A percentile compares a stretch with the other conserved stretches of the same genome.
Conservation (phyloP, 2,888 invertebrate species). For the Zonitis immaculata region DNA sequence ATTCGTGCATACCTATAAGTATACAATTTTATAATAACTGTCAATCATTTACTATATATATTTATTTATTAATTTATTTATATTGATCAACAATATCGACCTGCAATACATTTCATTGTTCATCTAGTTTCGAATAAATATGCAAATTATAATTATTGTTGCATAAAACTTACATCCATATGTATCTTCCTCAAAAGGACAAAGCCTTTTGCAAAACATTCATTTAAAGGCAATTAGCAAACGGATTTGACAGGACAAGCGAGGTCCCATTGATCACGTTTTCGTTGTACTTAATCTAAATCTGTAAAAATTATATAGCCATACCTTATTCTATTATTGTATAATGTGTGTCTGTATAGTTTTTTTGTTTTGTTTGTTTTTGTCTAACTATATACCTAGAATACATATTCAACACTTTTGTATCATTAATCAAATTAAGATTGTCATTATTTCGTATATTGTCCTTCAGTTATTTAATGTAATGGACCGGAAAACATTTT, state of each 20-base stretch:
- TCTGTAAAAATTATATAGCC: conserved; percentile 12
- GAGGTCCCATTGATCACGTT: conserved; percentile 24
- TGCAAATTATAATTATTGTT: conserved; percentile 20
- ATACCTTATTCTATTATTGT: conserved; percentile 7
- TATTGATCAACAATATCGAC: conserved; percentile 9
- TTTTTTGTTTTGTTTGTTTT: conserved; percentile 3
- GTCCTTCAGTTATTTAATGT: not conserved
- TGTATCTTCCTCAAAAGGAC: conserved; percentile 24
- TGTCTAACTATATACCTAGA: not conserved
- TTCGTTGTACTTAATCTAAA: conserved; percentile 24
- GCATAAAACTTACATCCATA: conserved; percentile 18
- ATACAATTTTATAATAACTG: not conserved
- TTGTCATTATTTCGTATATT: not conserved
- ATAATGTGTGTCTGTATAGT: too few species aligned
- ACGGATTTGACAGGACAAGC: conserved; percentile 27
- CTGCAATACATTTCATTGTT: not conserved
- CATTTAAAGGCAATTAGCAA: conserved; percentile 26
- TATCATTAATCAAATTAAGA: not conserved
- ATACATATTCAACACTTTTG: not conserved
- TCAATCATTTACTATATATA: conserved; percentile 10
- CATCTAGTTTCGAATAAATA: conserved; percentile 7
- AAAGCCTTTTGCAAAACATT: conserved; percentile 26
- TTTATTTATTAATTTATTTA: too few species aligned
- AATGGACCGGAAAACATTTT: not conserved
- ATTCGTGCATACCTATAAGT: too few species aligned